phyloP scores from a whole-genome alignment of 2,888 invertebrate genomes.

The Desoria tigrina region DNA sequence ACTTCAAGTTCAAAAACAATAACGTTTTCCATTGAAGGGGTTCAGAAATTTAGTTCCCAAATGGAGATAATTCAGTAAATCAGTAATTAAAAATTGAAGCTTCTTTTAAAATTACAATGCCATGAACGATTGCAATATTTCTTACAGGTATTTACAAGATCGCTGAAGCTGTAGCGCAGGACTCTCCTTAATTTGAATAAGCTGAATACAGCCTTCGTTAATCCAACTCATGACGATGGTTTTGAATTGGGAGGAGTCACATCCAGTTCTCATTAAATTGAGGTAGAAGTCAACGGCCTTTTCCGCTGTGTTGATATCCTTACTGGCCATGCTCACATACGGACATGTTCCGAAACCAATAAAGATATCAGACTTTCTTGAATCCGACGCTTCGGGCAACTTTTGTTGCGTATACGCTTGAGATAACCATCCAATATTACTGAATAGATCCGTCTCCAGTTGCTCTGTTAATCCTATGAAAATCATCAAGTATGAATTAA shows the following conservation, averaged over 20 bases:
- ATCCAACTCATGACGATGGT: not conserved
- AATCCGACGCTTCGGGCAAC: no score
- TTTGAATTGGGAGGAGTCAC: not conserved
- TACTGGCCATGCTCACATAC: no score
- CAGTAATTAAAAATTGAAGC: no score
- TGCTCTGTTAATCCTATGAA: not conserved
- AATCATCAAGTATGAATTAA: no score
- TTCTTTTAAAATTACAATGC: no score
- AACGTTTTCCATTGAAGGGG: no score
- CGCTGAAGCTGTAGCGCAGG: not conserved
- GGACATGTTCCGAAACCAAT: no score
- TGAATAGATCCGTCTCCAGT: conserved; percentile 7
- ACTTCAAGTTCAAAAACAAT: no score
- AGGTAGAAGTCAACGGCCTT: not conserved
- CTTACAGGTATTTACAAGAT: not conserved
- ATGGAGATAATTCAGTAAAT: no score
- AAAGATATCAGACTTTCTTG: no score
- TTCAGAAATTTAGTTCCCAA: no score
- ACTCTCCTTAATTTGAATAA: not conserved
- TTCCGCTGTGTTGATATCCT: not conserved
- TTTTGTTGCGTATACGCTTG: not conserved
- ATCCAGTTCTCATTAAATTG: not conserved
- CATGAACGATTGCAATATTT: no score
- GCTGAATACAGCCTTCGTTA: not conserved
- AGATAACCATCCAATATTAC: not conserved